These are phyloP conservation scores for Ephialtes manifestator DNA, from an alignment of 2,888 invertebrate genomes.

Conservation along the genomic window DNA sequence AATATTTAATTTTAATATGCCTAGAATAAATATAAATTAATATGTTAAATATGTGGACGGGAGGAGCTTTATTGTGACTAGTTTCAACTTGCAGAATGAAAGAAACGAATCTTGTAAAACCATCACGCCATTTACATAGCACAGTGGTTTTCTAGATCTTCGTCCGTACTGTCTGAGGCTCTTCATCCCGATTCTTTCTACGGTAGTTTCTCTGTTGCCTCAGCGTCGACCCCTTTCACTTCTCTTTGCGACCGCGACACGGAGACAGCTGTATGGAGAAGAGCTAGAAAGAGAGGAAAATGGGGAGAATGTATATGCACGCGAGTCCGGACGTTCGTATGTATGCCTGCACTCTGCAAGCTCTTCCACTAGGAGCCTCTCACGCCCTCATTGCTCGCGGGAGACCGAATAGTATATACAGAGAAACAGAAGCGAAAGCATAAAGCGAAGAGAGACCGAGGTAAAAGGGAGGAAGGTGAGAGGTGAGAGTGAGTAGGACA, in stretches of 20 bases:
- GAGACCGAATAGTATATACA: constrained; percentile 24
- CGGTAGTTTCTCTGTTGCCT: neutral
- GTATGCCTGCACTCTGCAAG: constrained; percentile 17
- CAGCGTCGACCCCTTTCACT: constrained; percentile 15
- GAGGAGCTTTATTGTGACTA: neutral
- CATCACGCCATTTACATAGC: constrained; percentile 13
- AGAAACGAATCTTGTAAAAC: constrained; percentile 6
- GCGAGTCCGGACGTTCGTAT: neutral
- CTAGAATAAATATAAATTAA: too few relatives aligned
- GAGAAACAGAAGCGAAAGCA: constrained; percentile 57
- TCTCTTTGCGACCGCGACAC: constrained; percentile 17
- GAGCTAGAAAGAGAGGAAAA: neutral
- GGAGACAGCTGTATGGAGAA: neutral
- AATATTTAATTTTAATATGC: too few relatives aligned
- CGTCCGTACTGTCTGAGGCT: constrained; percentile 17
- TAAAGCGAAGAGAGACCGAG: constrained; percentile 52
- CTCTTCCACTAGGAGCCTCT: constrained; percentile 33
- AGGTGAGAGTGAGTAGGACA: constrained; percentile 13
- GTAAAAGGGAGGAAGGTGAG: constrained; percentile 1
- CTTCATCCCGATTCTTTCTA: constrained; percentile 20
- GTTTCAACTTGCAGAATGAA: neutral
- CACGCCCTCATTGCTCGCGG: constrained; percentile 64
- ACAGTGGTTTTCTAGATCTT: constrained; percentile 54
- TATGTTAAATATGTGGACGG: too few relatives aligned
- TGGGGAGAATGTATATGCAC: neutral